Conservation (phyloP, 2,113 vertebrate genomes). For the Crypturellus undulatus region DNA sequence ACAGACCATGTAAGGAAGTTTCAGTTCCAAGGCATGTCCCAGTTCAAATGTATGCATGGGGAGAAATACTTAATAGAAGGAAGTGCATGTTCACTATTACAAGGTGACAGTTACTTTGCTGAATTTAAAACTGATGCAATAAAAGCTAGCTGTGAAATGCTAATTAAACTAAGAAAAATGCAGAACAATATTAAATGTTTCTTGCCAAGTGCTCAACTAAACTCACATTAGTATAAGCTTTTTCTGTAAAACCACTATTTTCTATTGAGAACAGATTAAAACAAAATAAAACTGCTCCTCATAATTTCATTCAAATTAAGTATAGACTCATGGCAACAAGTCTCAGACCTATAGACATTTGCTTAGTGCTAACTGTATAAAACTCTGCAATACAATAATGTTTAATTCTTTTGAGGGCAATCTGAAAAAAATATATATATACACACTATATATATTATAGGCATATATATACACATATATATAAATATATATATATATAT, state of each 20-base stretch:
- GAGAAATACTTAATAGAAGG: background rate
- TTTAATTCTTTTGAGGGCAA: too few species aligned
- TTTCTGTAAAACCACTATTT: background rate
- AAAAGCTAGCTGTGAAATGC: background rate
- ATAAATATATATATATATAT: too few species aligned
- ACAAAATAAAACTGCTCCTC: background rate
- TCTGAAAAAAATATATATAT: too few species aligned
- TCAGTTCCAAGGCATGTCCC: background rate
- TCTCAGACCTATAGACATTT: background rate
- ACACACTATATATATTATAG: too few species aligned
- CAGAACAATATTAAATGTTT: background rate
- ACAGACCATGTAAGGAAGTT: background rate
- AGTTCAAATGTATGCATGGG: background rate
- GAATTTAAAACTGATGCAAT: background rate
- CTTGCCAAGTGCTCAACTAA: background rate
- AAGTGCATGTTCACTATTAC: background rate
- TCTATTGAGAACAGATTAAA: background rate
- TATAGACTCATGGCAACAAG: background rate
- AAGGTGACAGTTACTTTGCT: constrained; percentile 13
- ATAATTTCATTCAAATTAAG: background rate
- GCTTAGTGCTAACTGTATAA: background rate
- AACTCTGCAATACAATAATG: background rate
- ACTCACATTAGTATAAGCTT: background rate
- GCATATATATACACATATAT: too few species aligned
- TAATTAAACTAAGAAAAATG: constrained; percentile 26